Base-by-base conservation (phyloP, 1,140 invertebrate genomes). In the Sogatella furcifera region DNA sequence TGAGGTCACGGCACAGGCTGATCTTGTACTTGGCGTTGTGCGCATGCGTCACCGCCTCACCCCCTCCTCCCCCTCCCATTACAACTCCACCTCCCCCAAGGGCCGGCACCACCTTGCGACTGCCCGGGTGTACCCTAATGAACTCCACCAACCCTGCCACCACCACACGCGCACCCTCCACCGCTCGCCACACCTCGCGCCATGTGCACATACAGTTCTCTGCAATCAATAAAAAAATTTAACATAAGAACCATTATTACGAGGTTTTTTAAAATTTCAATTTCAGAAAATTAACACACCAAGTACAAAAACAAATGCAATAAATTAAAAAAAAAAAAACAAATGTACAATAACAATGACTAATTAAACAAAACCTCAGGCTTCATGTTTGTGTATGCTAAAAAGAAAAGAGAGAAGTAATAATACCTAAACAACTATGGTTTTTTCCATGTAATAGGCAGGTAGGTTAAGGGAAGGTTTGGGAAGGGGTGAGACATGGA, bases 131-230 rank as follows among this genome's bases (percentile, higher is more conserved):
- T 63, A 89, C 85, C 68, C 89, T 84, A 59, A 94, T 81, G 69
- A 94, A 95, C 53, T 92, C 86, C 0, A 94, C 84, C 0, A 95
- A 75, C 5, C 90, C 89, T 28, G 87, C 81, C 0, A 95, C 88
- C 4, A 93, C 90, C 65, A 83, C 83, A 64, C 83, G 83, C 0
- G 91, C 88, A 3, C 90, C 86, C 69, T 88, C 85, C 72, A 95
- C 76, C 6, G 90, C 84, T 64, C 83, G 81, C 11, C 85, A 82
- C 58, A 89, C 82, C 66, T 88, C 84, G 46, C 78, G 73, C 85
- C 88, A 89, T 76, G 73, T 15, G 86, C 88, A 63, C 79, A 74
- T 63, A 80, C 78, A 21, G 53, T 57, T 81, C 73, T 90, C 88
- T 89, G 69, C n/a, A 68, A 46, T 19, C 2, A 46, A 46, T 4